phyloP scores from a whole-genome alignment of 2,113 vertebrate genomes.

The Monarcha castaneiventris region DNA sequence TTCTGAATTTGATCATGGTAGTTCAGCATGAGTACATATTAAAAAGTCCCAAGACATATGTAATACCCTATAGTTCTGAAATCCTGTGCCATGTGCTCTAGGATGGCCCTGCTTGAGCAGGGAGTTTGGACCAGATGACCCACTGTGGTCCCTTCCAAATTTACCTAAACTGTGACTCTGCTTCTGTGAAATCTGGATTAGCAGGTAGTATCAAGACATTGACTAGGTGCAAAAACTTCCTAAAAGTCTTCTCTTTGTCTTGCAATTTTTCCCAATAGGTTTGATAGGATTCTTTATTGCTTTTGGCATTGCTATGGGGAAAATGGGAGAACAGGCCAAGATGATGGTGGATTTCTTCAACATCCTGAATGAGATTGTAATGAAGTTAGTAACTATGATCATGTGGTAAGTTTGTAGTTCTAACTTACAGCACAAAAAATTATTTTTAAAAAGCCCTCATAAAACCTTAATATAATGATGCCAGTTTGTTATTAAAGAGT shows the following conservation, averaged over 20 bases:
- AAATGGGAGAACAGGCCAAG: slow-evolving; percentile 97
- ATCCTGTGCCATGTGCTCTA: background rate
- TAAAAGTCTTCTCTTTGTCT: background rate
- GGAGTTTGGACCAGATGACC: background rate
- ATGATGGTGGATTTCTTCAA: slow-evolving; percentile 99
- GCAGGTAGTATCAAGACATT: background rate
- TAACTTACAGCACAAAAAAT: background rate
- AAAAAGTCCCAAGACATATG: background rate
- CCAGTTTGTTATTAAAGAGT: background rate
- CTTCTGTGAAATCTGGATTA: background rate
- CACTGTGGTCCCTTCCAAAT: background rate
- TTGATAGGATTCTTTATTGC: slow-evolving; percentile 99
- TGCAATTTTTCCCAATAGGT: slow-evolving; percentile 76
- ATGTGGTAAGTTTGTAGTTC: slow-evolving; percentile 90
- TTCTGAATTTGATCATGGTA: background rate
- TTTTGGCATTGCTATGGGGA: slow-evolving; percentile 98
- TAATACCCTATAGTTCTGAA: background rate
- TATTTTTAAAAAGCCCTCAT: background rate
- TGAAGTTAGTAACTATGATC: slow-evolving; percentile 98
- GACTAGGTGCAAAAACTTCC: background rate
- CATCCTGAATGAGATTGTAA: slow-evolving; percentile 98
- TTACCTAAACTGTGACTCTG: background rate
- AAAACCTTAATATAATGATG: background rate
- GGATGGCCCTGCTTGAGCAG: background rate
- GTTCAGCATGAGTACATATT: background rate